Conservation (phyloP, 2,113 vertebrate species). For the Trichechus manatus region DNA sequence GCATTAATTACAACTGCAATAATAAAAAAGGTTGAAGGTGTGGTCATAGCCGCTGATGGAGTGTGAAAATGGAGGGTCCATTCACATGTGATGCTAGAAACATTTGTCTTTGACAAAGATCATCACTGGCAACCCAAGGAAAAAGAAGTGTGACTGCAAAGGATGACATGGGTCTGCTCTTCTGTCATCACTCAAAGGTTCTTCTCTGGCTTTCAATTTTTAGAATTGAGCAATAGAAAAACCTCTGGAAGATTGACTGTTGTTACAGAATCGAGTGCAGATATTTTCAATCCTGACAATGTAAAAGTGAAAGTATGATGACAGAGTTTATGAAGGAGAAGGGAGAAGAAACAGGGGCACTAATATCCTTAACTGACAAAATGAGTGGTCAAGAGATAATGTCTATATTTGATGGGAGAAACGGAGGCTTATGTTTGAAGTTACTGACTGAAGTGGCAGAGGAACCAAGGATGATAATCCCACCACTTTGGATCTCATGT, state of each 20-base stretch:
- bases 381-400: neutral
- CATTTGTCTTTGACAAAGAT: neutral
- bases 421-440: neutral
- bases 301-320: neutral
- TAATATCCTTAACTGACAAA: neutral
- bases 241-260: neutral
- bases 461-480: neutral
- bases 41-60: neutral
- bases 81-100: neutral
- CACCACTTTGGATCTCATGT: neutral
- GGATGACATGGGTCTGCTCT: neutral
- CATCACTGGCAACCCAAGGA: neutral
- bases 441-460: neutral
- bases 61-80: neutral
- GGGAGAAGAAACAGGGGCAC: neutral
- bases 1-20: neutral
- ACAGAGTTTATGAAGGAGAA: neutral
- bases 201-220: neutral
- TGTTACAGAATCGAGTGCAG: neutral
- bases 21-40: rapidly evolving
- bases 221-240: neutral
- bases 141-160: neutral
- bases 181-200: neutral
- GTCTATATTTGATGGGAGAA: neutral
- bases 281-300: neutral